Percentiles rank a stretch among this genome's conserved stretches.
Conservation (phyloP, 2,113 vertebrate genomes). For the Tyrannus savana region DNA sequence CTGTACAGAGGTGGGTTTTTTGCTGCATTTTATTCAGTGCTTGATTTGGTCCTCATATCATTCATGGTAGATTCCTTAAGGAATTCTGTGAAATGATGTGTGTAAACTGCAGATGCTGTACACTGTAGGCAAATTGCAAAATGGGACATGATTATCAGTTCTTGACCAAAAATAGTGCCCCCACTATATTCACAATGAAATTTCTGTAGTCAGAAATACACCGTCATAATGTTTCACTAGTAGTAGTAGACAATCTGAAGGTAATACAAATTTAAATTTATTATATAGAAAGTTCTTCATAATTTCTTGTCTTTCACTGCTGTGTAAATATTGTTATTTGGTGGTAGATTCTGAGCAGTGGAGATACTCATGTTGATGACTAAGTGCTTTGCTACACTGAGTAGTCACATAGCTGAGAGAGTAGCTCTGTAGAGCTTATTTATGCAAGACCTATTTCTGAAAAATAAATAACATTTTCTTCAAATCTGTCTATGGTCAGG, state of each 20-base stretch:
- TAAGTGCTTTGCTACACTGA: background rate
- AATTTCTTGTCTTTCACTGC: background rate
- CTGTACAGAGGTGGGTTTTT: background rate
- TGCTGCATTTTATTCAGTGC: background rate
- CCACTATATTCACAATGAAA: background rate
- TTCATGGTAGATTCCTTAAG: background rate
- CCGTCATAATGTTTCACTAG: background rate
- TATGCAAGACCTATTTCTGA: background rate
- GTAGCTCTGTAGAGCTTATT: background rate
- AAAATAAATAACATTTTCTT: background rate
- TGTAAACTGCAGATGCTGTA: background rate
- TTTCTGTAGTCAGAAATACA: background rate
- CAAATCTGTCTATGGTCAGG: background rate
- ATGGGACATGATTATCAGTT: background rate
- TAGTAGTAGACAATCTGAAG: background rate
- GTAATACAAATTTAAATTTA: background rate
- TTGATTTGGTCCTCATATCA: background rate
- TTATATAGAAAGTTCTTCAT: background rate
- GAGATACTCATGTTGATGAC: accelerated
- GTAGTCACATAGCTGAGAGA: background rate
- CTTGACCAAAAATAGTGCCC: background rate
- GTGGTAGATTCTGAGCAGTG: background rate
- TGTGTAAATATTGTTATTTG: background rate
- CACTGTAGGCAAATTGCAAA: background rate
- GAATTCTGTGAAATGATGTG: background rate